Conservation (phyloP, 2,113 vertebrate species). For the Salvelinus namaycush region DNA sequence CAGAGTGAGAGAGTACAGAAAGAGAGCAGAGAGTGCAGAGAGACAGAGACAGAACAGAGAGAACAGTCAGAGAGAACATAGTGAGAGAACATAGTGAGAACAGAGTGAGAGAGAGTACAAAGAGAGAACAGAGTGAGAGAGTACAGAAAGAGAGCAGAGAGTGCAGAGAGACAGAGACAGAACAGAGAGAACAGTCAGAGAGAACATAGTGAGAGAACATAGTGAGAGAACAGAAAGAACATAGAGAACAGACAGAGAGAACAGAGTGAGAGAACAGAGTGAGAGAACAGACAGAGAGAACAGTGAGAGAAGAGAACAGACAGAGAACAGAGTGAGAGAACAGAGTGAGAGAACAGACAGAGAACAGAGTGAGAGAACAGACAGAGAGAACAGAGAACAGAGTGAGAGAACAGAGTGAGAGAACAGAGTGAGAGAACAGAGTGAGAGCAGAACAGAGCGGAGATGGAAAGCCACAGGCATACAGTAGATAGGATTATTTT, state of each 20-base stretch:
- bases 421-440: constrained; percentile 4
- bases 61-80: constrained; percentile 16
- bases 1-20: constrained; percentile 20
- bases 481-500: constrained; percentile 66
- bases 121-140: background rate
- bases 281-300: background rate
- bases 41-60: background rate
- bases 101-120: constrained; percentile 2
- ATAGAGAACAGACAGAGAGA: constrained; percentile 10
- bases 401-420: constrained; percentile 19
- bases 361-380: constrained; percentile 8
- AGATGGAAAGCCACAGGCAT: constrained; percentile 56
- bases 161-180: background rate
- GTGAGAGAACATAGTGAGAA: too few species aligned
- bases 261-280: too few species aligned
- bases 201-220: constrained; percentile 13
- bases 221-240: background rate
- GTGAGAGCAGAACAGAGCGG: background rate
- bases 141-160: background rate
- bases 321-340: too few species aligned
- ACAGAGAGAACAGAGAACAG: background rate
- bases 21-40: background rate
- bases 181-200: background rate
- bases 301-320: too few species aligned
- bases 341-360: too few species aligned